Evolutionary conservation across 2,888 invertebrate genomes (phyloP).

Genomic region (Helicoverpa assulta): DNA sequence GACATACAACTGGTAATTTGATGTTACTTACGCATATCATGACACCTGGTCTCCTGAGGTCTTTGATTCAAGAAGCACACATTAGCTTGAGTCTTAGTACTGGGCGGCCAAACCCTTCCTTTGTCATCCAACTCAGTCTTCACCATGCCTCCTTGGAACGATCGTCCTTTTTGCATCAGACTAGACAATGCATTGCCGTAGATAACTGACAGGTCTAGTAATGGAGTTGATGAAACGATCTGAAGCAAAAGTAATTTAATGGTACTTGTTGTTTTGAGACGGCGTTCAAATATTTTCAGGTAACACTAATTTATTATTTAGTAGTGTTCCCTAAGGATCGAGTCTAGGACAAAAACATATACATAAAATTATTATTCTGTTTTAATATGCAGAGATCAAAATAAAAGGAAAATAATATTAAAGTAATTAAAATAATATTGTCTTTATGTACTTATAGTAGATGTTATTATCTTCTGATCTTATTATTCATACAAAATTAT

Average conservation of each 20-base stretch:
- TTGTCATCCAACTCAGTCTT: conserved; percentile 68
- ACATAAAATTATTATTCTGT: not conserved
- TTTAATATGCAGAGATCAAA: not conserved
- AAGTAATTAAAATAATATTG: too few species aligned
- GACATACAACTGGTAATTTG: not conserved
- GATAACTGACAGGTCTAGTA: conserved; percentile 67
- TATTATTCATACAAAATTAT: too few species aligned
- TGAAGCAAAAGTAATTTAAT: conserved; percentile 23
- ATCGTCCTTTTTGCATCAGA: conserved; percentile 58
- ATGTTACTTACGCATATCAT: conserved; percentile 66
- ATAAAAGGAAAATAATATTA: not conserved
- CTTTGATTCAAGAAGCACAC: conserved; percentile 66
- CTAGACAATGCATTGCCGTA: conserved; percentile 63
- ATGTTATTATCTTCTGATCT: too few species aligned
- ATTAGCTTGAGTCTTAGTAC: conserved; percentile 55
- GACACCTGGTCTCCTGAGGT: conserved; percentile 69
- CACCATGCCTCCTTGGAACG: conserved; percentile 68
- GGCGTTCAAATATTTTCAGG: too few species aligned
- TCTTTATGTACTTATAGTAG: too few species aligned
- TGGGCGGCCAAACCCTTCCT: conserved; percentile 75
- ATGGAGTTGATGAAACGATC: conserved; percentile 71
- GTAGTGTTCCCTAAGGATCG: not conserved
- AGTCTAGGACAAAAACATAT: not conserved
- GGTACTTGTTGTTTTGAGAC: not conserved
- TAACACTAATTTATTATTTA: too few species aligned